Evolutionary conservation across 2,113 vertebrate genomes (phyloP).

Genomic region (Gobius niger): DNA sequence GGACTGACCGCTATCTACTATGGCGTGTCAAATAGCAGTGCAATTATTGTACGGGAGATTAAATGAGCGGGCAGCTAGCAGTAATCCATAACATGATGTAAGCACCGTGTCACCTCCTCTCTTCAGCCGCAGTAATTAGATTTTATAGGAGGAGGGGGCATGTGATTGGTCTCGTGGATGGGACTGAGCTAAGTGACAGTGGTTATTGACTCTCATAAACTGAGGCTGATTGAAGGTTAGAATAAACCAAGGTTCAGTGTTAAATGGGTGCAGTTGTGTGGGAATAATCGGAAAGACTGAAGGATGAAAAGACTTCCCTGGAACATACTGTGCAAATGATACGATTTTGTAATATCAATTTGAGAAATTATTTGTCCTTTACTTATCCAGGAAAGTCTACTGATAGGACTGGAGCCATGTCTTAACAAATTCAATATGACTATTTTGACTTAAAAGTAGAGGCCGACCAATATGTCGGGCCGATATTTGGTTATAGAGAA

Average conservation of each 20-base stretch:
- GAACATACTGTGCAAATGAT: too few relatives aligned
- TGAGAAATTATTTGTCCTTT: too few relatives aligned
- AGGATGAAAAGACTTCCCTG: too few relatives aligned
- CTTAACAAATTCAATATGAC: too few relatives aligned
- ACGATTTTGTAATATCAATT: too few relatives aligned
- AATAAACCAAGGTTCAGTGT: neutral
- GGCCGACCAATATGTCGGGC: too few relatives aligned
- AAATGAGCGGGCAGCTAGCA: slow-evolving; percentile 35
- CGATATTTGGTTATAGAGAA: too few relatives aligned
- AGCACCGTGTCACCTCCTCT: slow-evolving; percentile 48
- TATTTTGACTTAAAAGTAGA: too few relatives aligned
- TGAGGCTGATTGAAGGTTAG: slow-evolving; percentile 15
- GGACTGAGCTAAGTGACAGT: slow-evolving; percentile 26
- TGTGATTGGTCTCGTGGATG: slow-evolving; percentile 9
- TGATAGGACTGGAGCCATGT: too few relatives aligned
- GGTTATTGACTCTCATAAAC: slow-evolving; percentile 21
- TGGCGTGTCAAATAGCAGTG: slow-evolving; percentile 41
- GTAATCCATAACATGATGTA: slow-evolving; percentile 62
- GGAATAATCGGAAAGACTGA: too few relatives aligned
- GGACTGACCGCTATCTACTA: slow-evolving; percentile 25
- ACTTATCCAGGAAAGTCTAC: too few relatives aligned
- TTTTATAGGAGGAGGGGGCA: slow-evolving; percentile 42
- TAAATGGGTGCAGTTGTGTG: neutral
- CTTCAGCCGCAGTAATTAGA: slow-evolving; percentile 44
- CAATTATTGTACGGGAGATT: slow-evolving; percentile 50